Conservation (phyloP, 2,113 vertebrate species). For the Carettochelys insculpta region DNA sequence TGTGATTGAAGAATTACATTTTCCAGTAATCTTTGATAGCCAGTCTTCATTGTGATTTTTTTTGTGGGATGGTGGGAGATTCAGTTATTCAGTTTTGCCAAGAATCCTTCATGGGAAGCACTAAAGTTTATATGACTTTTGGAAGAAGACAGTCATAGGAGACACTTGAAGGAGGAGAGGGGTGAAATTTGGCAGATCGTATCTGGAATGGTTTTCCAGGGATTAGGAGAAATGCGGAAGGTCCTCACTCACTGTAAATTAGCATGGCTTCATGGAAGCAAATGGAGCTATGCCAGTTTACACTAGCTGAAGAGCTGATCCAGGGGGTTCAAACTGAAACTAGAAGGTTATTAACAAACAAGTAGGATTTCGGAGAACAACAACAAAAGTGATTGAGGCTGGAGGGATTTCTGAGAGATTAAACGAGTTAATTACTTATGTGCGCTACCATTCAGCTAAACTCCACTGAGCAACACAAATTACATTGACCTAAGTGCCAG, state of each 20-base stretch:
- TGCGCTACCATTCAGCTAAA: too few species aligned
- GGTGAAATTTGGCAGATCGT: neutral
- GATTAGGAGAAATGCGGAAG: accelerated
- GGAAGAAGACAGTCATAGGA: neutral
- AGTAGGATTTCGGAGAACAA: slow-evolving; percentile 2
- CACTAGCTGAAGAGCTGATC: neutral
- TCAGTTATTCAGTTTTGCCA: neutral
- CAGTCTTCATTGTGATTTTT: neutral
- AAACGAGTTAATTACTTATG: neutral
- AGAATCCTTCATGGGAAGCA: neutral
- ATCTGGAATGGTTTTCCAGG: neutral
- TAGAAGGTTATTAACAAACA: neutral
- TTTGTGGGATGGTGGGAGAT: neutral
- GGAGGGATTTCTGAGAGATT: neutral
- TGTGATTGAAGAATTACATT: neutral
- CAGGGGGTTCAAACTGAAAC: neutral
- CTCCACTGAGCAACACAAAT: too few species aligned
- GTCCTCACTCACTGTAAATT: neutral
- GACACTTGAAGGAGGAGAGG: neutral
- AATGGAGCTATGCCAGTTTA: neutral
- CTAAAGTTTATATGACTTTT: neutral
- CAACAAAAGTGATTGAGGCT: slow-evolving; percentile 24
- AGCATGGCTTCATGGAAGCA: neutral
- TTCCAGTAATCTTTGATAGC: neutral
- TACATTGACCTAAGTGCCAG: too few species aligned